Evolutionary conservation across 2,888 invertebrate species (phyloP).

Genomic region (Leptinotarsa haldemani): DNA sequence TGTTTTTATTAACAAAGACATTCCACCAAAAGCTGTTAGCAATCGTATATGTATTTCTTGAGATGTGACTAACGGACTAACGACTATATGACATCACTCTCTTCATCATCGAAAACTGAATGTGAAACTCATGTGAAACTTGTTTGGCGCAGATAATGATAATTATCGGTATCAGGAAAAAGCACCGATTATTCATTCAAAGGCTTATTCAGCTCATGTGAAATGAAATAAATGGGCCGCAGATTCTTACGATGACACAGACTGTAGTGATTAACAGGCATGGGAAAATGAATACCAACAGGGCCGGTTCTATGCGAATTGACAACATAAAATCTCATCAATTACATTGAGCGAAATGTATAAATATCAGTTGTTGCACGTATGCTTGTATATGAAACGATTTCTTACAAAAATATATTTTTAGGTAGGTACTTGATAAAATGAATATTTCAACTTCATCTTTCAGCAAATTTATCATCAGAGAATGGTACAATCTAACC

Average conservation of each 20-base stretch:
- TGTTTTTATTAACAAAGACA: constrained; percentile 3
- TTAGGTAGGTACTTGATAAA: too few species aligned
- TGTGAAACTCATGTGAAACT: constrained; percentile 11
- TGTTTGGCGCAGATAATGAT: constrained; percentile 4
- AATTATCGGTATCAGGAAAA: not conserved
- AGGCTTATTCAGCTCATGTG: constrained; percentile 13
- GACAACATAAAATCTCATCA: too few species aligned
- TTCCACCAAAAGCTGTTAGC: constrained; percentile 1
- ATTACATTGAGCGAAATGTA: too few species aligned
- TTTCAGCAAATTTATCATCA: too few species aligned
- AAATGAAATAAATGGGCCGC: constrained; percentile 13
- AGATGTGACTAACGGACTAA: not conserved
- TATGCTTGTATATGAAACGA: too few species aligned
- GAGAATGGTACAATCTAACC: too few species aligned
- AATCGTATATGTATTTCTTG: not conserved
- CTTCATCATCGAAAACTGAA: constrained; percentile 10
- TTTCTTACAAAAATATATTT: too few species aligned
- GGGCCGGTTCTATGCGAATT: not conserved
- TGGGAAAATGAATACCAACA: constrained; percentile 2
- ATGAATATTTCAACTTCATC: too few species aligned
- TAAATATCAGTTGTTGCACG: too few species aligned
- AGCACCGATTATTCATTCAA: constrained; percentile 7
- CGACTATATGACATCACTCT: constrained; percentile 10
- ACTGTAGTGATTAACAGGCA: constrained; percentile 9
- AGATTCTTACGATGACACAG: constrained; percentile 14